phyloP scores from a whole-genome alignment of 1,140 invertebrate species.

The Caenorhabditis elegans region DNA sequence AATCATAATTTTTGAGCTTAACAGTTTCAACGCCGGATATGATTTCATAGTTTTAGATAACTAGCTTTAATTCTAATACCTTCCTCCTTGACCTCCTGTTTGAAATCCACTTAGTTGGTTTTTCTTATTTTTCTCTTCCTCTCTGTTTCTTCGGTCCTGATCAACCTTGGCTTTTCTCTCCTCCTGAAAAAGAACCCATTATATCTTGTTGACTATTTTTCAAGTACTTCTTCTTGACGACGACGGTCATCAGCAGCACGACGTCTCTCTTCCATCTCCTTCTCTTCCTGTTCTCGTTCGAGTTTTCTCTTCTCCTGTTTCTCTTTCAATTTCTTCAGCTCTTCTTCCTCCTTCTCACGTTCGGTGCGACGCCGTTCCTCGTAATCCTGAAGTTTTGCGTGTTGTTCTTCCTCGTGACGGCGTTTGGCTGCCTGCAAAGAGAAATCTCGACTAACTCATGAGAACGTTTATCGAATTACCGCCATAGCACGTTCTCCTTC shows the following conservation, averaged over 20 bases:
- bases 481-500: constrained; percentile 43
- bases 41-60: background rate
- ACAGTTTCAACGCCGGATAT: background rate
- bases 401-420: constrained; percentile 62
- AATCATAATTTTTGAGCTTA: background rate
- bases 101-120: constrained; percentile 64
- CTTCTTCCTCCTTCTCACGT: constrained; percentile 57
- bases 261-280: constrained; percentile 42
- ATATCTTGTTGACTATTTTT: background rate
- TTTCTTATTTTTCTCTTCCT: constrained; percentile 62
- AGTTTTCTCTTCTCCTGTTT: constrained; percentile 48
- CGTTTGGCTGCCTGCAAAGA: constrained; percentile 58
- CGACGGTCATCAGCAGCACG: constrained; percentile 50
- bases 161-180: constrained; percentile 51
- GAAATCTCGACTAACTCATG: background rate
- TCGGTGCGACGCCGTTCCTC: constrained; percentile 59
- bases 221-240: constrained; percentile 40
- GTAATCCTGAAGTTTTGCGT: constrained; percentile 62
- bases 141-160: constrained; percentile 50
- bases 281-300: constrained; percentile 52
- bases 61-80: background rate
- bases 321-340: constrained; percentile 51
- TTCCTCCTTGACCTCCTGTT: constrained; percentile 71
- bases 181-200: constrained; percentile 38
- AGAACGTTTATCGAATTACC: background rate